Base-by-base conservation (phyloP, 2,888 invertebrate species). In the Lepidonotus clava region DNA sequence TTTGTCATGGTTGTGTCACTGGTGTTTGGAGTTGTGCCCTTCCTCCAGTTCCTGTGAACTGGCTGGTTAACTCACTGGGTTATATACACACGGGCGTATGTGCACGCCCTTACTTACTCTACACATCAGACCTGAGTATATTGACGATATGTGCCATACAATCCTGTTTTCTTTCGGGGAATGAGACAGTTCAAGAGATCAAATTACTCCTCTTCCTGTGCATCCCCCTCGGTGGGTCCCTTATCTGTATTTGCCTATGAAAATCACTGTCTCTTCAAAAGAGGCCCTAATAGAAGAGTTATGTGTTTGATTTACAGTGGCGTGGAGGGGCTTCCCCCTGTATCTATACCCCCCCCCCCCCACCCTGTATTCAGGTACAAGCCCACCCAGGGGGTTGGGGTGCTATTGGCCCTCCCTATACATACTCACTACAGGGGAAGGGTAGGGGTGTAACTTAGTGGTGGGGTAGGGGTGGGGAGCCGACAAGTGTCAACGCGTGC, bases 161-260 rank as follows among this genome's bases (percentile, higher is more conserved):
- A 24, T 61, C 61, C 24, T 61, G 61, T 61, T 61, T 61, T 61
- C 61, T 24, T 61, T 61, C 61, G 24, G 24, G 28, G 61, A 61
- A 61, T n/a, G 21, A 53, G 28, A 32, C 28, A 32, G 24, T 61
- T 32, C 24, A 28, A 61, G 28, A 28, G 61, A 61, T 61, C 61
- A 24, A 61, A 32, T 61, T 61, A 61, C 61, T 28, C 28, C 28
- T 32, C 28, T 61, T 61, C 61, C 61, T 61, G 61, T 61, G 1
- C 28, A 24, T 24, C 61, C 61, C n/a, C 2, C 61, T 32, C 61
- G n/a, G 11, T 14, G 28, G 61, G 61, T 61, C 61, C 14, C 61
- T 61, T 28, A 61, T 61, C 61, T 61, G n/a, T 61, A 28, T 61
- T 61, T 61, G 61, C 5, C 61, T 61, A 61, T 61, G 61, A 61